A percentile compares a stretch with the other conserved stretches of the same genome.
phyloP scores from a whole-genome alignment of 2,888 invertebrate genomes.

The Troglohyphantes excavatus region DNA sequence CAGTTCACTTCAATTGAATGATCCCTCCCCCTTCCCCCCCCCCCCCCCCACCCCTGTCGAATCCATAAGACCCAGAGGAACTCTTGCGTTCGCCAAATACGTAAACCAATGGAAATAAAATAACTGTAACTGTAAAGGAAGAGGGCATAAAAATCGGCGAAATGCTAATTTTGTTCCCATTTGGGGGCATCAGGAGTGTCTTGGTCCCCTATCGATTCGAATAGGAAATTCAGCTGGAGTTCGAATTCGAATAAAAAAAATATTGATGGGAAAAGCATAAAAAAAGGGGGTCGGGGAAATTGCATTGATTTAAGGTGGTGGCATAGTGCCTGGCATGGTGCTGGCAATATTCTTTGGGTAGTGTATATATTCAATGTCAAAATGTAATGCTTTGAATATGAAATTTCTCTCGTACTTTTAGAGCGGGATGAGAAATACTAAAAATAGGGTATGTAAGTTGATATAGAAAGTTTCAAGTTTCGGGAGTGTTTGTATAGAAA shows the following conservation, averaged over 20 bases:
- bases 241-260: slow-evolving; percentile 1
- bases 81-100: background rate
- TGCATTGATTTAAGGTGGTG: slow-evolving; percentile 36
- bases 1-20: slow-evolving; percentile 1
- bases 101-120: slow-evolving; percentile 6
- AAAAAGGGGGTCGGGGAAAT: slow-evolving; percentile 20
- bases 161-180: slow-evolving; percentile 70
- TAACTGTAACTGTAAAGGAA: slow-evolving; percentile 27
- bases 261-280: background rate
- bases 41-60: background rate
- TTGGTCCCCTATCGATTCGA: slow-evolving; percentile 18
- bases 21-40: background rate
- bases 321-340: background rate
- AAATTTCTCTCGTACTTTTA: too few relatives aligned
- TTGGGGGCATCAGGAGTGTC: slow-evolving; percentile 43
- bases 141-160: slow-evolving; percentile 48
- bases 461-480: too few relatives aligned
- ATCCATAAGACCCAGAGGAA: background rate
- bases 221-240: slow-evolving; percentile 21
- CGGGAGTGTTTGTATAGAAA: too few relatives aligned
- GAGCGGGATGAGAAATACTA: too few relatives aligned
- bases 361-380: background rate
- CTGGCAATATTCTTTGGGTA: background rate
- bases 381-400: too few relatives aligned
- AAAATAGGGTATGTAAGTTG: too few relatives aligned